Percentiles rank a stretch among this genome's conserved stretches.
Conservation (phyloP, 2,888 invertebrate genomes). For the Eupithecia insigniata region DNA sequence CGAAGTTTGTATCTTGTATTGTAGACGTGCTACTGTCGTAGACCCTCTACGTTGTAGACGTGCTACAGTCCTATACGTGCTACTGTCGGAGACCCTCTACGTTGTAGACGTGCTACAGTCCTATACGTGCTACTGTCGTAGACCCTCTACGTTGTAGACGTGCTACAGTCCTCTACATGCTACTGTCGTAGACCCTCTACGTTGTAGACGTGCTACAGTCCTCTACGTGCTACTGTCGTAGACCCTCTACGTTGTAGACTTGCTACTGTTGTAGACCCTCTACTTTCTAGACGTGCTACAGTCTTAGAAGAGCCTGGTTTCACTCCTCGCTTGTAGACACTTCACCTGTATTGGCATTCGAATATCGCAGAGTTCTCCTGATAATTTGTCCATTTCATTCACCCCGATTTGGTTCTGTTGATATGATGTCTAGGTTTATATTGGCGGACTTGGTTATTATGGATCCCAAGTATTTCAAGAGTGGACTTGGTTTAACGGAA, state of each 20-base stretch:
- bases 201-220: not conserved
- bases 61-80: not conserved
- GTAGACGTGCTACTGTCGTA: not conserved
- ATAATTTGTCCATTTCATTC: too few relatives aligned
- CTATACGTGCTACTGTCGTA: not conserved
- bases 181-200: constrained; percentile 1
- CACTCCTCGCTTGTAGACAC: too few relatives aligned
- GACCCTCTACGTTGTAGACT: not conserved
- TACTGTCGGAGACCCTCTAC: not conserved
- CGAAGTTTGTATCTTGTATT: too few relatives aligned
- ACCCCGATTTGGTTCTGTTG: too few relatives aligned
- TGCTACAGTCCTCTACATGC: too few relatives aligned
- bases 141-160: not conserved
- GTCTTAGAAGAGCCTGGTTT: too few relatives aligned
- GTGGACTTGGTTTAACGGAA: too few relatives aligned
- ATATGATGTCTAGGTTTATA: too few relatives aligned
- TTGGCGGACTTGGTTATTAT: too few relatives aligned
- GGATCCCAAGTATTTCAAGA: too few relatives aligned
- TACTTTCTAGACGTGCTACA: not conserved
- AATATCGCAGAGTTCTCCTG: too few relatives aligned
- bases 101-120: not conserved
- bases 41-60: constrained; percentile 1
- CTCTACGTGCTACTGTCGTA: not conserved
- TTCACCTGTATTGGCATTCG: too few relatives aligned
- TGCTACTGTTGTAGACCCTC: not conserved